Conservation (phyloP, 2,113 vertebrate genomes). For the Microtus pennsylvanicus region DNA sequence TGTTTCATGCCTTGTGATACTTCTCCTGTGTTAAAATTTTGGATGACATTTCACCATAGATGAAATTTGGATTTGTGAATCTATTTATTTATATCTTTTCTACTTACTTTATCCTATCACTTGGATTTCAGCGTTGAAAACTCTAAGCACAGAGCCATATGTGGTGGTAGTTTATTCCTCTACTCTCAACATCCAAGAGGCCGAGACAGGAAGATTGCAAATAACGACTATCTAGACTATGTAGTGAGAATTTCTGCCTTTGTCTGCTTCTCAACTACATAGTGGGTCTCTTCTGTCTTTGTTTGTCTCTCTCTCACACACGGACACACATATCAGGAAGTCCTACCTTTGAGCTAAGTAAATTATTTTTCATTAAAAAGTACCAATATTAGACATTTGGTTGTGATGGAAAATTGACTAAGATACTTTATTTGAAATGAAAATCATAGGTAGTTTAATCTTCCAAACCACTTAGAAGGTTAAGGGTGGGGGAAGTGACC, state of each 20-base stretch:
- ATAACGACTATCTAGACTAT: neutral
- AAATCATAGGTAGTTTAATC: neutral
- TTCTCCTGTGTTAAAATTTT: neutral
- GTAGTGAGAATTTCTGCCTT: neutral
- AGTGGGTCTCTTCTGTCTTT: neutral
- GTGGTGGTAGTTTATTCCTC: neutral
- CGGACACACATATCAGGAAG: neutral
- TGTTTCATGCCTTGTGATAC: neutral
- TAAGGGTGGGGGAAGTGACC: neutral
- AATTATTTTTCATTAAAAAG: neutral
- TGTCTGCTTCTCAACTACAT: neutral
- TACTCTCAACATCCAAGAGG: neutral
- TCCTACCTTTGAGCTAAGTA: neutral
- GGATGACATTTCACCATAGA: neutral
- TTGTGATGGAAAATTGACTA: neutral
- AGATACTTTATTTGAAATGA: neutral
- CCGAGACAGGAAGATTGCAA: neutral
- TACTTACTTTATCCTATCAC: neutral
- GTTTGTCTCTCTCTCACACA: neutral
- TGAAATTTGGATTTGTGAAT: neutral
- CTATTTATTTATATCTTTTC: neutral
- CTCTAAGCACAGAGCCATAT: neutral
- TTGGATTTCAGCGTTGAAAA: neutral
- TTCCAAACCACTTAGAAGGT: neutral
- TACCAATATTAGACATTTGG: neutral